Evolutionary conservation across 64 coral and sea anemone genomes (phyloP).

Genomic region (Montipora capricornis): DNA sequence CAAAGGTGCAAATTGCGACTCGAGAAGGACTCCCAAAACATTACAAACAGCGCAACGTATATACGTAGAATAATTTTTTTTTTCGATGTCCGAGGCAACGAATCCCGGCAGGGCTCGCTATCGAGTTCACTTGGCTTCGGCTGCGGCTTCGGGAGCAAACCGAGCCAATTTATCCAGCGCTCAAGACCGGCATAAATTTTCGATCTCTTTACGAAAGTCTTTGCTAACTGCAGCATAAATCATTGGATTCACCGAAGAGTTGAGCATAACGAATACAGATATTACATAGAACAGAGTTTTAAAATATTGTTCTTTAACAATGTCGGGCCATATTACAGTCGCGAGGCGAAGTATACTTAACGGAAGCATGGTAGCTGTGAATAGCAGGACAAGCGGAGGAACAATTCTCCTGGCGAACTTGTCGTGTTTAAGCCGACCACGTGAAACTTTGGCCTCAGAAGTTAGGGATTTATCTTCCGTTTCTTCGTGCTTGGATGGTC

Average conservation of each 20-base stretch:
- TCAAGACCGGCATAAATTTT: background rate
- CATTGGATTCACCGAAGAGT: conserved; percentile 64
- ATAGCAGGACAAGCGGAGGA: conserved; percentile 58
- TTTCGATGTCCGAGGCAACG: too few relatives aligned
- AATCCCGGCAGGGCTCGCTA: too few relatives aligned
- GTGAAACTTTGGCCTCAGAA: conserved; percentile 14
- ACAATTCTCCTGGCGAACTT: conserved; percentile 70
- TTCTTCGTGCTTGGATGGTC: background rate
- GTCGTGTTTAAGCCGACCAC: conserved; percentile 49
- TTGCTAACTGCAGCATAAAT: conserved; percentile 71
- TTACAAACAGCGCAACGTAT: too few relatives aligned
- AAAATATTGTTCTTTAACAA: conserved; percentile 23
- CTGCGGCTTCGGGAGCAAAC: too few relatives aligned
- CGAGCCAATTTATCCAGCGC: background rate
- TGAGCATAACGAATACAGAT: conserved; percentile 37
- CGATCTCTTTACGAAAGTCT: conserved; percentile 54
- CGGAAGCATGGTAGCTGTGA: conserved; percentile 70
- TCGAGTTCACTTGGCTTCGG: too few relatives aligned
- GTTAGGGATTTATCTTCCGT: background rate
- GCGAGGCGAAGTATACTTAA: conserved; percentile 45
- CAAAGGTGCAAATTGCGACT: too few relatives aligned
- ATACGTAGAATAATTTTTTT: too few relatives aligned
- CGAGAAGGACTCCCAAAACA: too few relatives aligned
- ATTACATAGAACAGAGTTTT: conserved; percentile 15
- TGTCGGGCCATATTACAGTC: background rate